Percentiles rank a stretch among this genome's conserved stretches.
These are phyloP conservation scores for Clarias gariepinus DNA, from an alignment of 2,113 vertebrate species.

Conservation along the genomic window DNA sequence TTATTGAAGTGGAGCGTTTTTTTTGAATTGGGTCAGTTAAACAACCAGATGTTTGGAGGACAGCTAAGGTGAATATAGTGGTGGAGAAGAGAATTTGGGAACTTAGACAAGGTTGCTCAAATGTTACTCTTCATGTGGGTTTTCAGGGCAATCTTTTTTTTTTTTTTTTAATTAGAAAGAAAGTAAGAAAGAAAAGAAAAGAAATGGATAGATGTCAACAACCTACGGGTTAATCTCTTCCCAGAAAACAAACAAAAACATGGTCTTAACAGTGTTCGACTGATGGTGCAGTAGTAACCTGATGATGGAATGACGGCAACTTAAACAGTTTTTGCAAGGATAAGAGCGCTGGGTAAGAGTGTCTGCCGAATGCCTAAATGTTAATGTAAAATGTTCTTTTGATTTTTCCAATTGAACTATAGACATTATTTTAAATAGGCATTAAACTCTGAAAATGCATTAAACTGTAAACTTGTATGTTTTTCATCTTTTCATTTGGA, in stretches of 20 bases:
- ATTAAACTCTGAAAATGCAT: not conserved
- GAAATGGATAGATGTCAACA: constrained; percentile 21
- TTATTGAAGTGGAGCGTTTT: not conserved
- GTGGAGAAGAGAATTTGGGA: constrained; percentile 18
- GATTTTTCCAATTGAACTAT: not conserved
- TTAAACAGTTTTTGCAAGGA: too few species aligned
- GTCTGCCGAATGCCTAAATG: too few species aligned
- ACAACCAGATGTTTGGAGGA: constrained; percentile 26
- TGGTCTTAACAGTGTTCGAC: too few species aligned
- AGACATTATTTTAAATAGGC: not conserved
- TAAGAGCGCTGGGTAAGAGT: too few species aligned
- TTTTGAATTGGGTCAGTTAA: constrained; percentile 40
- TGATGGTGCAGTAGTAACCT: too few species aligned
- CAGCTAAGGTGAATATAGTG: constrained; percentile 10
- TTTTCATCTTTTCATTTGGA: not conserved
- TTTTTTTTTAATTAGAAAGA: too few species aligned
- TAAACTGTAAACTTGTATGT: not conserved
- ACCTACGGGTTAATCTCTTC: not conserved
- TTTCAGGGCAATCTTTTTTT: constrained; percentile 28
- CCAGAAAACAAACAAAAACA: too few species aligned
- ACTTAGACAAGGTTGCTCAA: constrained; percentile 1
- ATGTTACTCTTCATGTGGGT: constrained; percentile 3
- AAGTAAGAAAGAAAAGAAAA: too few species aligned
- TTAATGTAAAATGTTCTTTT: not conserved
- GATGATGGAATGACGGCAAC: too few species aligned